These are phyloP conservation scores for Tiaroga cobitis DNA, from an alignment of 2,797 vertebrate species.

Conservation along the genomic window DNA sequence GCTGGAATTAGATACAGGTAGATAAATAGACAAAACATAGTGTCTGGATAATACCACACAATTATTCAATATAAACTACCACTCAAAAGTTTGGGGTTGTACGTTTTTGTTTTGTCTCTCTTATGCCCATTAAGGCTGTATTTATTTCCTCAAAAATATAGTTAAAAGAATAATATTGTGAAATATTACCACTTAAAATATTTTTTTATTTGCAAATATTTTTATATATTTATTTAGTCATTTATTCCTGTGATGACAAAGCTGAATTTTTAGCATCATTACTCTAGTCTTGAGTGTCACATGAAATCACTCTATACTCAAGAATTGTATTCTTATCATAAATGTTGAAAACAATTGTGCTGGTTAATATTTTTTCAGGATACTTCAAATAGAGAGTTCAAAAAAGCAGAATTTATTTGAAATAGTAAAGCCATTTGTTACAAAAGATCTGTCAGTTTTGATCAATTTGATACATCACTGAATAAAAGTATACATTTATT, in stretches of 20 bases:
- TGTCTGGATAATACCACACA: not conserved
- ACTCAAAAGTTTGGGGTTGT: not conserved
- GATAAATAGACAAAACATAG: conserved; percentile 4
- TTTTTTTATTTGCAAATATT: not conserved
- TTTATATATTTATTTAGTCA: not conserved
- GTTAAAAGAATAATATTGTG: not conserved
- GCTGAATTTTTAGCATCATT: not conserved
- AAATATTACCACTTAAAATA: not conserved
- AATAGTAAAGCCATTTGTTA: not conserved
- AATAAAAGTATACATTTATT: not conserved
- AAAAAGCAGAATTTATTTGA: not conserved
- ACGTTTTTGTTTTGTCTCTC: not conserved
- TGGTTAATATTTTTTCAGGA: not conserved
- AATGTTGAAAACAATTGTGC: not conserved
- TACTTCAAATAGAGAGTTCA: not conserved
- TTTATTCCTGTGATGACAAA: not conserved
- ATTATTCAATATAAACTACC: not conserved
- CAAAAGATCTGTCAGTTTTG: not conserved
- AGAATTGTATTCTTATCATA: no score
- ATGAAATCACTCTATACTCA: not conserved
- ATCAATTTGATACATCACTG: not conserved
- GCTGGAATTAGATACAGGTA: not conserved
- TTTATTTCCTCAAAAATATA: not conserved
- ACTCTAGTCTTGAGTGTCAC: not conserved
- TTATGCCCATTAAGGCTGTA: no score